Percentiles rank a stretch among this genome's conserved stretches.
phyloP scores from a whole-genome alignment of 1,140 invertebrate genomes.

The Apis dorsata region DNA sequence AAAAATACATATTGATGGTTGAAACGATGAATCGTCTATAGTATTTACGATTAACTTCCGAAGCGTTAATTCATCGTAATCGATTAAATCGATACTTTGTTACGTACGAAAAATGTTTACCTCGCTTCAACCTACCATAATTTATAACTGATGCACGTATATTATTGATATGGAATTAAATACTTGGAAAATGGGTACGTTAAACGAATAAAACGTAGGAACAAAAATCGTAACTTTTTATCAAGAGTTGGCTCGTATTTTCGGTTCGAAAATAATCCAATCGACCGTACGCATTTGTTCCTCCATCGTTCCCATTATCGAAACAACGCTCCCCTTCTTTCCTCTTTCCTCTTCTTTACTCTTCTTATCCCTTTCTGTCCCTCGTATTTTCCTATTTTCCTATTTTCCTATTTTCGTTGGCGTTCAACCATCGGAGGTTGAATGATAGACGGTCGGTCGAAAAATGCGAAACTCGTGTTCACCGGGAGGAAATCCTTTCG shows the following conservation, averaged over 20 bases:
- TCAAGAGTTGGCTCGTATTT: background rate
- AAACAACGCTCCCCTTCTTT: background rate
- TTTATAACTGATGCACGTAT: background rate
- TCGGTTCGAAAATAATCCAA: background rate
- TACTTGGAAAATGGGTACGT: background rate
- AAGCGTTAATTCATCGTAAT: background rate
- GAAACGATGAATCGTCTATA: background rate
- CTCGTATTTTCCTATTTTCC: too few species aligned
- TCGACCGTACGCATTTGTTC: too few species aligned
- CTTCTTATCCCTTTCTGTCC: too few species aligned
- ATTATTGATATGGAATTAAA: background rate
- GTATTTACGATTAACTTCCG: background rate
- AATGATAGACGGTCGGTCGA: background rate
- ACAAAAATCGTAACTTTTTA: background rate
- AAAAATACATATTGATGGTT: too few species aligned
- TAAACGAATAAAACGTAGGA: background rate
- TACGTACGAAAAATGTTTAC: background rate
- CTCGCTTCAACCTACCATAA: background rate
- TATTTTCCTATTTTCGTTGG: background rate
- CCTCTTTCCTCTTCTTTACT: background rate
- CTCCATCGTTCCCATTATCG: background rate
- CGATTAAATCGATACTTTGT: background rate
- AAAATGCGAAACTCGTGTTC: constrained; percentile 19
- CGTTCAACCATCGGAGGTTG: background rate
- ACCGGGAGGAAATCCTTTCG: background rate